phyloP scores from a whole-genome alignment of 2,888 invertebrate genomes.

The Andrena hattorfiana region DNA sequence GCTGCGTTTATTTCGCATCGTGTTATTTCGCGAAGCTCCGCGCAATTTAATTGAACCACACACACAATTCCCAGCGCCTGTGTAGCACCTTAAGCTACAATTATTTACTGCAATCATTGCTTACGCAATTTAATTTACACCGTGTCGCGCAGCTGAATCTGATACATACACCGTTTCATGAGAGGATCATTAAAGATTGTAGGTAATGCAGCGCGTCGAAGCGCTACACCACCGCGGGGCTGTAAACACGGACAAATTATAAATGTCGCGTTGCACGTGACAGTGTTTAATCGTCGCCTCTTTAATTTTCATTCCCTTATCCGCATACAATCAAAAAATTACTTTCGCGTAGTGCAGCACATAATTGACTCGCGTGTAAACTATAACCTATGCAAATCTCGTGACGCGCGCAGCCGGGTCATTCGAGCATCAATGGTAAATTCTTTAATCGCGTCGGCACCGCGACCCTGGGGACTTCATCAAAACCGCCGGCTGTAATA shows the following conservation, averaged over 20 bases:
- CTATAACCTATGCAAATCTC: slow-evolving; percentile 50
- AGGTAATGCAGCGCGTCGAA: slow-evolving; percentile 1
- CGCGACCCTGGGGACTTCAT: slow-evolving; percentile 1
- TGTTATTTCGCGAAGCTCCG: background rate
- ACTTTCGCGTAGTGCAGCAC: slow-evolving; percentile 6
- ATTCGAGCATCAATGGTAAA: slow-evolving; percentile 1
- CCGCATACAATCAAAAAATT: slow-evolving; percentile 41
- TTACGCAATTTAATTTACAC: too few species aligned
- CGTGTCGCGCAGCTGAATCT: too few species aligned
- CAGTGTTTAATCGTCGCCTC: slow-evolving; percentile 1
- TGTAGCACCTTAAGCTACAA: too few species aligned
- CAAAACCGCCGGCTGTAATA: slow-evolving; percentile 24
- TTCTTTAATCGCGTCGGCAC: slow-evolving; percentile 22
- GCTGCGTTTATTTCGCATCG: background rate
- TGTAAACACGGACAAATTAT: slow-evolving; percentile 34
- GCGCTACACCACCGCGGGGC: background rate
- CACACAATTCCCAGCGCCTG: too few species aligned
- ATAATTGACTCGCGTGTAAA: slow-evolving; percentile 42
- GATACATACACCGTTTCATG: background rate
- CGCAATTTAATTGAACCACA: too few species aligned
- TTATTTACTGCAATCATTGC: background rate
- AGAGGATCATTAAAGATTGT: slow-evolving; percentile 7
- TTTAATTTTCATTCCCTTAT: slow-evolving; percentile 30
- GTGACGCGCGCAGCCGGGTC: slow-evolving; percentile 7
- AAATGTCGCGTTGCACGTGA: slow-evolving; percentile 27